Conservation (phyloP, 2,888 invertebrate genomes). For the Diploptera punctata region DNA sequence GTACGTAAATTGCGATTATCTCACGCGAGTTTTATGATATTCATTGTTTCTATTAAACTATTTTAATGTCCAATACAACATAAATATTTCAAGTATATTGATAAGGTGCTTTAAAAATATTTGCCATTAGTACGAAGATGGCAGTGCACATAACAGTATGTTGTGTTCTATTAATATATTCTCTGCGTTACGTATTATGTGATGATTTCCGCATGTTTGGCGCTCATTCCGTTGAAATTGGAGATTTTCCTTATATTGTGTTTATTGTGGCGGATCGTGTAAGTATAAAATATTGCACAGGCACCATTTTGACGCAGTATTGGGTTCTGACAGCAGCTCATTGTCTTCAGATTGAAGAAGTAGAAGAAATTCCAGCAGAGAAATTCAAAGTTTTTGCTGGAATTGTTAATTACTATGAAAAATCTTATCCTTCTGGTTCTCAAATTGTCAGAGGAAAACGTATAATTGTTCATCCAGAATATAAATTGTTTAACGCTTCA, state of each 20-base stretch:
- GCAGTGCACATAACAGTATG: no score
- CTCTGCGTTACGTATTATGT: no score
- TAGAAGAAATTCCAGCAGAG: neutral
- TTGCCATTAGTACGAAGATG: no score
- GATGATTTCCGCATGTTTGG: no score
- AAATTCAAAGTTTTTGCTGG: neutral
- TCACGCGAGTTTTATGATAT: no score
- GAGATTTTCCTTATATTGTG: neutral
- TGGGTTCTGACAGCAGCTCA: neutral
- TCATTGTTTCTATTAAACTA: no score
- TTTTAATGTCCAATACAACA: no score
- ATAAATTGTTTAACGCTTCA: neutral
- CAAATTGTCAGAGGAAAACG: neutral
- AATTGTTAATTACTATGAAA: neutral
- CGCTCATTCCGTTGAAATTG: neutral
- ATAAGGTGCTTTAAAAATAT: no score
- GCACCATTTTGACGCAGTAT: neutral
- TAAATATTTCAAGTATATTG: no score
- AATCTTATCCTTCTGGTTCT: neutral
- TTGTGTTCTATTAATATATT: no score
- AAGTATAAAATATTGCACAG: neutral
- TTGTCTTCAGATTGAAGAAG: neutral
- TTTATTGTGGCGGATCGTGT: neutral
- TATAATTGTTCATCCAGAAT: neutral
- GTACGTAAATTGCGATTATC: neutral